A percentile compares a stretch with the other conserved stretches of the same genome.
These are phyloP conservation scores for Chionodraco myersi DNA, from an alignment of 2,113 vertebrate species.

Conservation along the genomic window DNA sequence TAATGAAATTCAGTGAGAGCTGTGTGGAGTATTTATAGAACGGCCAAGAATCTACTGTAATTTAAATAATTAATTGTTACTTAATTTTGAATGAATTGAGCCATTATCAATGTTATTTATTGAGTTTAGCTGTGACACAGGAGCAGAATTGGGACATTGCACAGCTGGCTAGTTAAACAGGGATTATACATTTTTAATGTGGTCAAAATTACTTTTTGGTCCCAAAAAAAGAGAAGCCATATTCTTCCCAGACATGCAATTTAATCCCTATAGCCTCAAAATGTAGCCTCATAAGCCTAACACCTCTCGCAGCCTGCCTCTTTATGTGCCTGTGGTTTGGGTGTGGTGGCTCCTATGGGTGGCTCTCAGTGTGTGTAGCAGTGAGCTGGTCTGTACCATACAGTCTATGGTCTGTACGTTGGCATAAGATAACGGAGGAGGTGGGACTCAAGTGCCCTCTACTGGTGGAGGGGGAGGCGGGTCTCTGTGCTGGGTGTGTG, in stretches of 20 bases:
- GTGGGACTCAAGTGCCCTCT: conserved; percentile 69
- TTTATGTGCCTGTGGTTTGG: conserved; percentile 57
- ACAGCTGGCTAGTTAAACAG: background rate
- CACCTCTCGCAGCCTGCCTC: background rate
- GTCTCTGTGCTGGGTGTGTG: background rate
- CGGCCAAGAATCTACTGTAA: background rate
- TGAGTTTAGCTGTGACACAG: background rate
- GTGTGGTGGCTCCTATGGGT: conserved; percentile 59
- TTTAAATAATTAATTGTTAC: conserved; percentile 25
- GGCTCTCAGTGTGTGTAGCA: conserved; percentile 23
- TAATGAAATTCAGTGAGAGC: background rate
- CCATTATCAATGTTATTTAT: too few relatives aligned
- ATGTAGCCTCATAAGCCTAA: background rate
- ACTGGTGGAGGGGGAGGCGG: conserved; percentile 58
- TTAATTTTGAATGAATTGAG: conserved; percentile 20
- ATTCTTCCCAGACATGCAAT: conserved; percentile 1
- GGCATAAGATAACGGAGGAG: conserved; percentile 26
- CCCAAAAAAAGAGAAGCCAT: conserved; percentile 23
- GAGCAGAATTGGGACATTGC: conserved; percentile 3
- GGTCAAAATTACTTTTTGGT: background rate
- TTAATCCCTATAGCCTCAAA: background rate
- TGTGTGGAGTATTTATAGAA: conserved; percentile 15
- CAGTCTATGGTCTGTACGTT: background rate
- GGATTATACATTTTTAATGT: conserved; percentile 33
- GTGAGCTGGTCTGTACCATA: background rate